Conservation (phyloP, 2,888 invertebrate genomes). For the Cheiracanthium punctorium region DNA sequence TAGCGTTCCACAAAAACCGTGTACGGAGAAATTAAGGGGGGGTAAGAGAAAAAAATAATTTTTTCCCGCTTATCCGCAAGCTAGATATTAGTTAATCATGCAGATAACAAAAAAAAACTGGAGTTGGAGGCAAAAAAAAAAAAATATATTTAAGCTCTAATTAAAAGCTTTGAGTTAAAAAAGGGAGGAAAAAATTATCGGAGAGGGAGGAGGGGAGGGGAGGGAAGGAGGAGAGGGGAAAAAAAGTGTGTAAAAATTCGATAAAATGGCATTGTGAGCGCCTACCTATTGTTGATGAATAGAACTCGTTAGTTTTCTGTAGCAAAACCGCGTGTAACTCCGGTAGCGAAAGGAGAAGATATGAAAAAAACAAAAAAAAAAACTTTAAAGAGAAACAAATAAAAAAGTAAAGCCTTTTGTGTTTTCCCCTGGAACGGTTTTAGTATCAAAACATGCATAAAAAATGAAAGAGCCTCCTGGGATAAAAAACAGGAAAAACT, state of each 20-base stretch:
- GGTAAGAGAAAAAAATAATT: slow-evolving; percentile 20
- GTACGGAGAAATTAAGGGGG: slow-evolving; percentile 52
- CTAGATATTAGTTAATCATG: slow-evolving; percentile 67
- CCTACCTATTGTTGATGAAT: slow-evolving; percentile 66
- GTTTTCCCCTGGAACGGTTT: slow-evolving; percentile 45
- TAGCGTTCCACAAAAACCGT: slow-evolving; percentile 48
- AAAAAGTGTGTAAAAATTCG: slow-evolving; percentile 64
- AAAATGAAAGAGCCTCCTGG: slow-evolving; percentile 29
- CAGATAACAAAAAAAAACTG: slow-evolving; percentile 46
- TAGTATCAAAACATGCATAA: slow-evolving; percentile 53
- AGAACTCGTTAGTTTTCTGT: slow-evolving; percentile 58
- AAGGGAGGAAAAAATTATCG: slow-evolving; percentile 39
- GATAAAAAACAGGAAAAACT: slow-evolving; percentile 41
- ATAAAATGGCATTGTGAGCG: slow-evolving; percentile 51
- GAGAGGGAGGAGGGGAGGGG: neutral
- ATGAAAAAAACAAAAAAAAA: slow-evolving; percentile 28
- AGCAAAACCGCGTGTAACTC: slow-evolving; percentile 60
- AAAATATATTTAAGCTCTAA: slow-evolving; percentile 66
- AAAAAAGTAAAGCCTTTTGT: slow-evolving; percentile 41
- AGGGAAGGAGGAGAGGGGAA: no score
- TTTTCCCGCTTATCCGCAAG: slow-evolving; percentile 37
- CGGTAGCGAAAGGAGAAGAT: slow-evolving; percentile 31
- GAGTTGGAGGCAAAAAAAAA: slow-evolving; percentile 28
- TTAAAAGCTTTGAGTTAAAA: slow-evolving; percentile 62
- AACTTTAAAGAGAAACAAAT: slow-evolving; percentile 24